Base-by-base conservation (phyloP, 1,140 invertebrate genomes). In the Drosophila miranda region DNA sequence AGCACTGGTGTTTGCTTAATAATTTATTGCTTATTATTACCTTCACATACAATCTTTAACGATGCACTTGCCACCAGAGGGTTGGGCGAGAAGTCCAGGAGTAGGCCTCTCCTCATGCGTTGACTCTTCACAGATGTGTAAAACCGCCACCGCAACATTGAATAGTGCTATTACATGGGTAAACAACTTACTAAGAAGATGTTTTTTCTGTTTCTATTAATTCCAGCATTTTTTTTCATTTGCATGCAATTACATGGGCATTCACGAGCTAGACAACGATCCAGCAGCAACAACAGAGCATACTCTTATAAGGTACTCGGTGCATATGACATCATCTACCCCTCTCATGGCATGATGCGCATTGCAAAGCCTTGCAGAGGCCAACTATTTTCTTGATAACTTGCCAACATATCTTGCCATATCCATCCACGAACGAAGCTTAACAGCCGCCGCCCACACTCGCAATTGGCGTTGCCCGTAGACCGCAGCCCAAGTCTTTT, bases 201-300 rank as follows among this genome's bases (percentile, higher is more conserved):
- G 46, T 30, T 26, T 52, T 66, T 53, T 46, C 38, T 54, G 74
- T 53, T 57, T 26, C 26, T 53, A 45, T 48, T 45, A 42, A 61
- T 38, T 54, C 23, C 16, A 74, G 23, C 54, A 53, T 61, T 72
- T 48, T 76, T 11, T 38, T 38, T 38, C 51, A 77, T 70, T 66
- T 78, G 66, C 49, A 68, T 60, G 56, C 67, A 86, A 84, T 84
- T 86, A 84, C 86, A 59, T 86, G 57, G 56, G 59, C 73, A 81
- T 86, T 86, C 80, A 84, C 81, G 80, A 81, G 74, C 73, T 50
- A 52, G 23, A 23, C 44, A 49, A 30, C 51, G 42, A 42, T 30
- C 8, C 8, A 45, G 64, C 54, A 77, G 14, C 56, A 52, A 41
- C 56, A 56, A 62, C 55, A 76, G 4, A 38, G 34, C 34, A 38